Conservation (phyloP, 2,113 vertebrate genomes). For the Perccottus glenii region DNA sequence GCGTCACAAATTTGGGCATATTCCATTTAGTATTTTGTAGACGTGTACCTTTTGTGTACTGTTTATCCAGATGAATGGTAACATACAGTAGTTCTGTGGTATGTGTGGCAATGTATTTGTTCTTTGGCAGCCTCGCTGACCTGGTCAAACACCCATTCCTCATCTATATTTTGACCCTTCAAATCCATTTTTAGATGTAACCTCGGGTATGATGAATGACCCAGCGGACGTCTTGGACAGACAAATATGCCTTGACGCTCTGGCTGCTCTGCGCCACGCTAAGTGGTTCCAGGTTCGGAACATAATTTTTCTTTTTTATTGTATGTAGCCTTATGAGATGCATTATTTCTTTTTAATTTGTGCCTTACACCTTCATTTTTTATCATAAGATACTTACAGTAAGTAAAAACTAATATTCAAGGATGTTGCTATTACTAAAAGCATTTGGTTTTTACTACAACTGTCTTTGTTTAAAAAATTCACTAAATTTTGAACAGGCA, state of each 20-base stretch:
- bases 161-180: conserved; percentile 98
- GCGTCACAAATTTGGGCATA: conserved; percentile 20
- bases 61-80: neutral
- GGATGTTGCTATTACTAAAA: conserved; percentile 80
- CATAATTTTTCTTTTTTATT: conserved; percentile 99
- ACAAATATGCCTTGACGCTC: conserved; percentile 99
- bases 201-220: conserved; percentile 99
- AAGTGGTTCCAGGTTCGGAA: conserved; percentile 99
- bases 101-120: conserved; percentile 93
- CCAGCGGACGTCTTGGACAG: conserved; percentile 99
- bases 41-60: neutral
- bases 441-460: conserved; percentile 64
- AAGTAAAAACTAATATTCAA: conserved; percentile 79
- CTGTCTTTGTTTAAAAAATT: conserved; percentile 28
- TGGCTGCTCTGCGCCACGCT: conserved; percentile 99
- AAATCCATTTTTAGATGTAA: conserved; percentile 99
- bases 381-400: conserved; percentile 36
- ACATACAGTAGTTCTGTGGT: conserved; percentile 74
- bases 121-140: conserved; percentile 91
- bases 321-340: conserved; percentile 99
- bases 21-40: neutral
- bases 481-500: conserved; percentile 58
- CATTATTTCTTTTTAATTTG: conserved; percentile 64
- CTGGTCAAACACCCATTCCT: conserved; percentile 99
- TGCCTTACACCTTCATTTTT: conserved; percentile 65